These are phyloP conservation scores for Trichechus manatus DNA, from an alignment of 2,113 vertebrate species.

Conservation along the genomic window DNA sequence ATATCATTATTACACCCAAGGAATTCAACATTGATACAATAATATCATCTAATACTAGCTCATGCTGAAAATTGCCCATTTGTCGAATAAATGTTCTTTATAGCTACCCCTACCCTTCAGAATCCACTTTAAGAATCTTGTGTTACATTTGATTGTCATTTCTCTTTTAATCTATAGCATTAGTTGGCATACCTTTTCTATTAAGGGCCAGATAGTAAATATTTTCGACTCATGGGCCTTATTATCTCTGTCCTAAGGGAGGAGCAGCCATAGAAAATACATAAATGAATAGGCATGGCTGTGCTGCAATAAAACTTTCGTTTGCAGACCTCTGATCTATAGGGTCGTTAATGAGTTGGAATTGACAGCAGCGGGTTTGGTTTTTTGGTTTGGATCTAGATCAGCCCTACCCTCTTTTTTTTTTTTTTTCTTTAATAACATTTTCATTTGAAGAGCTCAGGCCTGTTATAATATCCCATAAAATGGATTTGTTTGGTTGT, in stretches of 20 bases:
- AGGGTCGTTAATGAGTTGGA: too few species aligned
- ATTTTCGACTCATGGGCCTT: too few species aligned
- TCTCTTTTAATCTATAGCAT: too few species aligned
- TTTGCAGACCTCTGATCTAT: background rate
- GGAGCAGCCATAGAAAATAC: too few species aligned
- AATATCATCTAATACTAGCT: background rate
- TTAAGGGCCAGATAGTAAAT: too few species aligned
- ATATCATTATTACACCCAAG: background rate
- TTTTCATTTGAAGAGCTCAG: conserved; percentile 49
- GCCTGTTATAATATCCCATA: background rate
- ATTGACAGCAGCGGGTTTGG: too few species aligned
- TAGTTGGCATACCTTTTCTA: too few species aligned
- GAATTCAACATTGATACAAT: background rate
- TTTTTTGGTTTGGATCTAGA: background rate
- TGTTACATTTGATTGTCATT: background rate
- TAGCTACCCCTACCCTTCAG: background rate
- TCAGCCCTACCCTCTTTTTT: background rate
- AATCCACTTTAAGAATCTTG: conserved; percentile 8
- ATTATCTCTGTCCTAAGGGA: too few species aligned
- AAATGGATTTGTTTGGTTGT: conserved; percentile 9
- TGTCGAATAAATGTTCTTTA: conserved; percentile 31
- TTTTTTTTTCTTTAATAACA: background rate
- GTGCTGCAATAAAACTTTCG: background rate
- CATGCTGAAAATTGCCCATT: background rate
- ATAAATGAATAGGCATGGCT: too few species aligned